Evolutionary conservation across 1,140 invertebrate species (phyloP).

Genomic region (Asbolus verrucosus): DNA sequence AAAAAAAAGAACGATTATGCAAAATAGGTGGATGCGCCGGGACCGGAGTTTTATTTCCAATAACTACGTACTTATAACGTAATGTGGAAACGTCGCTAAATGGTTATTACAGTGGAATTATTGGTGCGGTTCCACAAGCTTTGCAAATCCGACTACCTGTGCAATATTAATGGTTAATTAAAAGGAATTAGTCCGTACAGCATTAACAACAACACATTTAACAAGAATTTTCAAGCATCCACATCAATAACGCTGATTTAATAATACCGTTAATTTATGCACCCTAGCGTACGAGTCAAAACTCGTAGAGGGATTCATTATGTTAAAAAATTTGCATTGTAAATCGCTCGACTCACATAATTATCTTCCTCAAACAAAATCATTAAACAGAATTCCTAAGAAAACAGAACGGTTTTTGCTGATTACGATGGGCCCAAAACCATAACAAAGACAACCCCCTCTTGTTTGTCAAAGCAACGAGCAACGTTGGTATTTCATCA

Average conservation of each 20-base stretch:
- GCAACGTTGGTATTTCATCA: too few relatives aligned
- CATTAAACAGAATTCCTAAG: neutral
- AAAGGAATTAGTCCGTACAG: neutral
- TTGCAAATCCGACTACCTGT: conserved; percentile 1
- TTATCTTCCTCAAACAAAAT: conserved; percentile 14
- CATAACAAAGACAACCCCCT: too few relatives aligned
- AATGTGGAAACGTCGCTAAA: neutral
- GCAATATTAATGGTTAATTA: conserved; percentile 26
- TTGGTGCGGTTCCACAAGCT: conserved; percentile 5
- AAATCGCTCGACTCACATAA: conserved; percentile 1
- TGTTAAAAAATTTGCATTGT: conserved; percentile 19
- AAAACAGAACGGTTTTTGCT: neutral
- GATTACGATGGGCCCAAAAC: too few relatives aligned
- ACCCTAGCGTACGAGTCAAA: conserved; percentile 19
- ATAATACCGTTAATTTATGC: conserved; percentile 29
- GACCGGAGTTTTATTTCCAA: neutral
- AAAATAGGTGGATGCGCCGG: conserved; percentile 29
- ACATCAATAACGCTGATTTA: conserved; percentile 22
- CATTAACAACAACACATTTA: conserved; percentile 1
- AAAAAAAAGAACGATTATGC: too few relatives aligned
- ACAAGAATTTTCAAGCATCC: conserved; percentile 2
- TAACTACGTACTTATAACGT: neutral
- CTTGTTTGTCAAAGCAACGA: too few relatives aligned
- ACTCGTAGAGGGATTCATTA: conserved; percentile 2
- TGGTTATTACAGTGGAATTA: conserved; percentile 26